These are phyloP conservation scores for Brachyopa scutellaris DNA, from an alignment of 2,888 invertebrate species.

Conservation along the genomic window DNA sequence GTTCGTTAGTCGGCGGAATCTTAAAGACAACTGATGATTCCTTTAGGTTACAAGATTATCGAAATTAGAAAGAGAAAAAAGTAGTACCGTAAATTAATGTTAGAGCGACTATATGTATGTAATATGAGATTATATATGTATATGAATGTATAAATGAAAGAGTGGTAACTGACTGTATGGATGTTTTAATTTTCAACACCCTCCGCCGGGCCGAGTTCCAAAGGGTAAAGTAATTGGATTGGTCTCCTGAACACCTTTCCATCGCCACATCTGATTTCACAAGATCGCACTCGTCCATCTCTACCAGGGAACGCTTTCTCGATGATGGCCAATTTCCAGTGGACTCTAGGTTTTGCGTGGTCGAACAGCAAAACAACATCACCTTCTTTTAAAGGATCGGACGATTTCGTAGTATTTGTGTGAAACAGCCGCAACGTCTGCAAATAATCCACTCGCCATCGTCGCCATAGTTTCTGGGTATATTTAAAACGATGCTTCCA, in stretches of 20 bases:
- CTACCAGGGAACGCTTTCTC: background rate
- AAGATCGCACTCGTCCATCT: conserved; percentile 1
- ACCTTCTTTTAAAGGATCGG: background rate
- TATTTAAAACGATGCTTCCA: conserved; percentile 3
- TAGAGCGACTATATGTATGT: too few species aligned
- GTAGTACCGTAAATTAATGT: too few species aligned
- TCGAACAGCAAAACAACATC: conserved; percentile 11
- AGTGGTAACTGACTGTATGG: too few species aligned
- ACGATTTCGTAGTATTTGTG: background rate
- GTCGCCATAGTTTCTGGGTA: background rate
- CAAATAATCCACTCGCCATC: conserved; percentile 6
- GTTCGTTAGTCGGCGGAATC: too few species aligned
- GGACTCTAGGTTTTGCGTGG: background rate
- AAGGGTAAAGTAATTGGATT: background rate
- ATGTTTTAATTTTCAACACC: conserved; percentile 13
- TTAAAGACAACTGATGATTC: too few species aligned
- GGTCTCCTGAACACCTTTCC: background rate
- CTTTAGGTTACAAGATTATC: too few species aligned
- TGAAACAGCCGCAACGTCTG: conserved; percentile 2
- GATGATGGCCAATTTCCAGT: conserved; percentile 1
- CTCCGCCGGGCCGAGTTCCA: conserved; percentile 3
- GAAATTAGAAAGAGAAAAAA: too few species aligned
- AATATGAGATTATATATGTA: too few species aligned
- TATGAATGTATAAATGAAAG: too few species aligned
- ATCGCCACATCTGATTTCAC: conserved; percentile 6